Conservation (phyloP, 2,888 invertebrate species). For the Drosophila falleni region DNA sequence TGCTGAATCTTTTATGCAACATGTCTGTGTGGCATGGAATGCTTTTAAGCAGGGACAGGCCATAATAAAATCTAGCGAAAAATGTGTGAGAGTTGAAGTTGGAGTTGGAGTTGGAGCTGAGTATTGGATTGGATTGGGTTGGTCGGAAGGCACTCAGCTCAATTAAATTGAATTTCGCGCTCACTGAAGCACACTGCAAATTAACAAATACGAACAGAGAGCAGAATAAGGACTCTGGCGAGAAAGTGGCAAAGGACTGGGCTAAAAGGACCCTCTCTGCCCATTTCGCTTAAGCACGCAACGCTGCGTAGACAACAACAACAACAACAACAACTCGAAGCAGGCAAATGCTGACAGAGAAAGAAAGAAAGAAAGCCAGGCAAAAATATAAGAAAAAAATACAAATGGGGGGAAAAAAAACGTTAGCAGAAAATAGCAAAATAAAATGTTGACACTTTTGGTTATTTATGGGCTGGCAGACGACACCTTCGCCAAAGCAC, state of each 20-base stretch:
- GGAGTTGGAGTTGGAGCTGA: background rate
- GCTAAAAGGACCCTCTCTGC: conserved; percentile 61
- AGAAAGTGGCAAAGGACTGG: conserved; percentile 11
- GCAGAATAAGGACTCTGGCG: conserved; percentile 7
- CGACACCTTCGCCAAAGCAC: conserved; percentile 77
- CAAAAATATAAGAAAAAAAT: background rate
- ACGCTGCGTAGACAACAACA: conserved; percentile 67
- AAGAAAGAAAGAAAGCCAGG: conserved; percentile 15
- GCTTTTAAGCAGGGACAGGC: conserved; percentile 76
- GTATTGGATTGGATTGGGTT: conserved; percentile 25
- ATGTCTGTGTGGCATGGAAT: conserved; percentile 70
- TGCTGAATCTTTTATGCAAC: conserved; percentile 80
- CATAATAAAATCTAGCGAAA: conserved; percentile 77
- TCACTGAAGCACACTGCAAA: conserved; percentile 81
- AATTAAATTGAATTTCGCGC: conserved; percentile 83
- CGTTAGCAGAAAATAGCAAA: conserved; percentile 73
- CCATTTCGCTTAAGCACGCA: conserved; percentile 81
- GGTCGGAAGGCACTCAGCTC: conserved; percentile 74
- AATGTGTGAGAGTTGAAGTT: conserved; percentile 61
- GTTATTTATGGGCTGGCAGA: conserved; percentile 81
- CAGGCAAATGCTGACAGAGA: conserved; percentile 18
- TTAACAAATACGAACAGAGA: conserved; percentile 70
- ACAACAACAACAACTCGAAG: conserved; percentile 44
- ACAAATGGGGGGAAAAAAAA: conserved; percentile 17
- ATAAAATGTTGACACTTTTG: conserved; percentile 84